Evolutionary conservation across 1,140 invertebrate genomes (phyloP).

Genomic region (Papilio polyxenes): DNA sequence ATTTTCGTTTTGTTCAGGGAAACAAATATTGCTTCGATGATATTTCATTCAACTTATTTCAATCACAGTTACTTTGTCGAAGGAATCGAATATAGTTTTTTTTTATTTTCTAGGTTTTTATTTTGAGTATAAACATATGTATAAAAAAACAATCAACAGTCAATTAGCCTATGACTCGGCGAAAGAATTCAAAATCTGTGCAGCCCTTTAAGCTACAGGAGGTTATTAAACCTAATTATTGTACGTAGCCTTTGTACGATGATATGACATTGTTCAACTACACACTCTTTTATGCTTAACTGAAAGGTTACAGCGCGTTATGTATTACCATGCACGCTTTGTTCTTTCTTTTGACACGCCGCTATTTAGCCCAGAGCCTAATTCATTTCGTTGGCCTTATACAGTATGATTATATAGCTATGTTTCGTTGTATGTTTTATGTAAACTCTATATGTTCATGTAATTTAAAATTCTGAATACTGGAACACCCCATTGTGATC

Average conservation of each 20-base stretch:
- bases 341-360: background rate
- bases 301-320: background rate
- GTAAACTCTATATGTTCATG: background rate
- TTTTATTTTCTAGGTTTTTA: background rate
- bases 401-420: background rate
- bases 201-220: too few species aligned
- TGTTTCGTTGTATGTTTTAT: background rate
- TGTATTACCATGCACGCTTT: background rate
- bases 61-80: background rate
- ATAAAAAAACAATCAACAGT: background rate
- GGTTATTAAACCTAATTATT: background rate
- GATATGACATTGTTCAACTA: background rate
- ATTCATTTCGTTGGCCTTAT: background rate
- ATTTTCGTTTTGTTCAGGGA: background rate
- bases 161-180: too few species aligned
- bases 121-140: background rate
- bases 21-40: slow-evolving; percentile 1
- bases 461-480: background rate
- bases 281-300: background rate
- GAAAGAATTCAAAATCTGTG: too few species aligned
- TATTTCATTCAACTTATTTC: slow-evolving; percentile 27
- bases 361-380: background rate
- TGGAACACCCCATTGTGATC: slow-evolving; percentile 2
- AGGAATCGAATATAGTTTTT: background rate
- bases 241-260: background rate